Evolutionary conservation across 2,797 vertebrate species (phyloP), one percentile per base, ranked within the genome.

Genomic region (Dipus sagitta): DNA sequence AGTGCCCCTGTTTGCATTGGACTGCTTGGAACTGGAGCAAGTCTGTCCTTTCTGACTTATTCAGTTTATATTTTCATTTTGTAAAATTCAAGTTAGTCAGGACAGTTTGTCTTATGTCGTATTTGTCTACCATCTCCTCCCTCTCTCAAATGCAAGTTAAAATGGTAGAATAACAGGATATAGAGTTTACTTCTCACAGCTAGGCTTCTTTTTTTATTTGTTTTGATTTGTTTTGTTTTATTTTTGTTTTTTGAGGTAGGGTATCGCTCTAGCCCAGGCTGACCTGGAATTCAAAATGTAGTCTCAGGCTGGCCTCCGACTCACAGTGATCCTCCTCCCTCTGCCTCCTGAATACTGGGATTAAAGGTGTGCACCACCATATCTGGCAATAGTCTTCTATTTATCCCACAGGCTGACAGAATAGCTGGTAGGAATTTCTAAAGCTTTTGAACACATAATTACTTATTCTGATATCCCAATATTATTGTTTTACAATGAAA

Each of bases 401-500:
- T 78, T 6, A 30, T 60, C 77, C 34, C 30, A 81, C 2, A 89
- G 58, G 21, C 47, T 78, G 52, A 82, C 15, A 89, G 24, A 92
- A 86, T 32, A 90, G 42, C 54, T 88, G 30, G 64, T 77, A 76
- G n/a, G n/a, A 21, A 32, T 94, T 90, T 89, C 54, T 67, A 81
- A 86, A 81, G 58, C 68, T 89, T 91, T 91, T 91, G 58, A 87
- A 74, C 20, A 85, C 72, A 86, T 88, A 94, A 94, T 93, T 92
- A 86, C 74, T 95, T 92, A 95, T 78, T 92, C 72, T 94, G 77
- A 88, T 88, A 93, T 86, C 58, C 10, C 60, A 87, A 82, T 89
- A 75, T 93, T 95, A 92, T 91, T 94, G 58, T 94, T 95, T 96
- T 95, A 58, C 12, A 94, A 24, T 62, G 89, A 93, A 85, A 91